Percentiles rank a stretch among this genome's conserved stretches.
Evolutionary conservation across 53 echinoderm and acorn worm genomes (phyloP).

Genomic region (Crossaster papposus): DNA sequence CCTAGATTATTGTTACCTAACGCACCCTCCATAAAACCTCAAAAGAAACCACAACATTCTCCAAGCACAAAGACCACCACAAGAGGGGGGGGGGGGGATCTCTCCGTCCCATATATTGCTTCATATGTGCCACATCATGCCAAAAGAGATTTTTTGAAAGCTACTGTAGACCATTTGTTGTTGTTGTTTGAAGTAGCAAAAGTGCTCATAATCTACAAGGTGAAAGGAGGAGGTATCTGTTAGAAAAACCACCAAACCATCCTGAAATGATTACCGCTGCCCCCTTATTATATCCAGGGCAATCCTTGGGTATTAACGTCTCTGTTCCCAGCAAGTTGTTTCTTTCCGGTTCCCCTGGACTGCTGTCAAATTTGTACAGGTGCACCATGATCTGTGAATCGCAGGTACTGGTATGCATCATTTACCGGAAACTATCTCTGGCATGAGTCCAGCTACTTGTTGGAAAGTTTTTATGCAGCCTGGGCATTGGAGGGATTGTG

Average conservation of each 20-base stretch:
- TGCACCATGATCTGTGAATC: neutral
- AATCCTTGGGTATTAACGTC: constrained; percentile 11
- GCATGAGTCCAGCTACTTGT: neutral
- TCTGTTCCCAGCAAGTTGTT: neutral
- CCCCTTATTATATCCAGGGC: constrained; percentile 24
- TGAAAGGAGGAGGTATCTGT: neutral
- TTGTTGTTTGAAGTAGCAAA: too few species aligned
- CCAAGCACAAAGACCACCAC: too few species aligned
- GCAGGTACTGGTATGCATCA: neutral
- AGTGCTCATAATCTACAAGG: too few species aligned
- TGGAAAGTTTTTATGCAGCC: neutral
- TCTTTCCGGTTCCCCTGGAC: neutral
- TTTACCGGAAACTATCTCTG: neutral
- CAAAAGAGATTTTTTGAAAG: too few species aligned
- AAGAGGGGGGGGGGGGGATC: too few species aligned
- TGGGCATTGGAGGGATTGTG: too few species aligned
- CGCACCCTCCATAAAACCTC: too few species aligned
- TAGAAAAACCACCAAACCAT: neutral
- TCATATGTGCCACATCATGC: too few species aligned
- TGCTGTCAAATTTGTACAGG: neutral
- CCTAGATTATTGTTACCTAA: too few species aligned
- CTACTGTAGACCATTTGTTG: too few species aligned
- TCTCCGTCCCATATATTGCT: too few species aligned
- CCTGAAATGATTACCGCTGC: neutral
- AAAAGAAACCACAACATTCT: too few species aligned